Evolutionary conservation across 2,113 vertebrate genomes (phyloP).

Genomic region (Syngnathus floridae): DNA sequence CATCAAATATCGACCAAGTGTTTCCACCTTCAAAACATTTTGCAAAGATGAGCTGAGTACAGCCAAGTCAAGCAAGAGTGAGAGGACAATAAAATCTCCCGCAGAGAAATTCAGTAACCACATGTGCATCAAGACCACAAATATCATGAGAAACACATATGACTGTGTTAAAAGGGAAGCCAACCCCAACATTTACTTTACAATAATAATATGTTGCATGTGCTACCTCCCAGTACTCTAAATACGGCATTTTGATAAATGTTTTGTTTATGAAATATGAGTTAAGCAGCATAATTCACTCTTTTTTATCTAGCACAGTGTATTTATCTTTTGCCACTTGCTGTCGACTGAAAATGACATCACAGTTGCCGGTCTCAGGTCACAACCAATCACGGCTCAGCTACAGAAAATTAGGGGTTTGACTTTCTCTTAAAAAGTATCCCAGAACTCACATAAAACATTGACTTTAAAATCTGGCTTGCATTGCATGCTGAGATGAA

Average conservation of each 20-base stretch:
- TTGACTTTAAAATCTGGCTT: slow-evolving; percentile 23
- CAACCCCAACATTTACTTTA: no score
- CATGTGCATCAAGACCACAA: slow-evolving; percentile 5
- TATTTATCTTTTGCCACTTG: no score
- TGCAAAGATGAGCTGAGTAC: slow-evolving; percentile 14
- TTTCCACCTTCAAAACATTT: slow-evolving; percentile 10
- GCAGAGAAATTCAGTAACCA: slow-evolving; percentile 16
- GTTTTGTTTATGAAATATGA: no score
- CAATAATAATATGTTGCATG: no score
- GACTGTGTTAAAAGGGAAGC: not conserved
- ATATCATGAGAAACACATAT: slow-evolving; percentile 14
- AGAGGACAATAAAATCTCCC: slow-evolving; percentile 8
- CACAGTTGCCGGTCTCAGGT: no score
- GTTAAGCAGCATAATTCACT: no score
- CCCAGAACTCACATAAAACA: not conserved
- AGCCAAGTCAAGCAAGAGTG: slow-evolving; percentile 10
- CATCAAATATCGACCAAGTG: not conserved
- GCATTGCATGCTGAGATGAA: slow-evolving; percentile 25
- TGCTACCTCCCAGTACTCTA: no score
- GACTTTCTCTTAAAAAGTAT: not conserved
- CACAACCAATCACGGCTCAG: no score
- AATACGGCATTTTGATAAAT: no score
- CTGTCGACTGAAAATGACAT: no score
- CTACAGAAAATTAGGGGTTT: no score
- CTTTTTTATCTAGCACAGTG: no score